phyloP scores from a whole-genome alignment of 2,113 vertebrate species.

The Cranoglanis bouderius region DNA sequence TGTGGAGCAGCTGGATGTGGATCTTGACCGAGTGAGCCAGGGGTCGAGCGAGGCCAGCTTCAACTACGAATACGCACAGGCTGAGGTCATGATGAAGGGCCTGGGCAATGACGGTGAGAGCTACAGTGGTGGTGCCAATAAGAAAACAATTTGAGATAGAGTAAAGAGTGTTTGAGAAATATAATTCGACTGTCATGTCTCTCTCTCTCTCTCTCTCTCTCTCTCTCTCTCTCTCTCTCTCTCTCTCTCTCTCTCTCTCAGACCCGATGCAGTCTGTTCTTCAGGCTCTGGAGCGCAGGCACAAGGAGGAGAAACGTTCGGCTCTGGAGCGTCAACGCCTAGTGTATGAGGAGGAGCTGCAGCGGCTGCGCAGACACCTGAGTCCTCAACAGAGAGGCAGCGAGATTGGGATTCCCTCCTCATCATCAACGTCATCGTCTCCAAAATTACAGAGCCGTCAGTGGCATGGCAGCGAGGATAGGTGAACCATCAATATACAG shows the following conservation, averaged over 20 bases:
- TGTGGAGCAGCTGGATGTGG: constrained; percentile 80
- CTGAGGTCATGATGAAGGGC: constrained; percentile 94
- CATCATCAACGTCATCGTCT: constrained; percentile 70
- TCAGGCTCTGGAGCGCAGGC: constrained; percentile 86
- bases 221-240: too few relatives aligned
- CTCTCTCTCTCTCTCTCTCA: constrained; percentile 52
- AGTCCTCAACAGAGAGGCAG: constrained; percentile 67
- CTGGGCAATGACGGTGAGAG: constrained; percentile 84
- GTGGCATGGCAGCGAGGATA: constrained; percentile 88
- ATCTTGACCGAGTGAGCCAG: constrained; percentile 82
- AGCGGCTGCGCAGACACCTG: constrained; percentile 82
- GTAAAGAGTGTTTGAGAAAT: background rate
- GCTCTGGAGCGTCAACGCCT: constrained; percentile 86
- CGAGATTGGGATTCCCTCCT: constrained; percentile 64
- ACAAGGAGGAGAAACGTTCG: constrained; percentile 89
- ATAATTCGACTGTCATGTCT: background rate
- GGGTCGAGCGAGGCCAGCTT: constrained; percentile 88
- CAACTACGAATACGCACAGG: constrained; percentile 90
- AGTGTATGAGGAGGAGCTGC: constrained; percentile 93
- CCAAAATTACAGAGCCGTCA: constrained; percentile 83
- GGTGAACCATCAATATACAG: constrained; percentile 66
- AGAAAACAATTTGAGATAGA: background rate
- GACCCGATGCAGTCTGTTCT: constrained; percentile 89
- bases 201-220: background rate
- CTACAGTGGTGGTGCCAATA: background rate